Percentiles rank a stretch among this genome's conserved stretches.
Evolutionary conservation across 2,888 invertebrate genomes (phyloP).

Genomic region (Rhaphigaster nebulosa): DNA sequence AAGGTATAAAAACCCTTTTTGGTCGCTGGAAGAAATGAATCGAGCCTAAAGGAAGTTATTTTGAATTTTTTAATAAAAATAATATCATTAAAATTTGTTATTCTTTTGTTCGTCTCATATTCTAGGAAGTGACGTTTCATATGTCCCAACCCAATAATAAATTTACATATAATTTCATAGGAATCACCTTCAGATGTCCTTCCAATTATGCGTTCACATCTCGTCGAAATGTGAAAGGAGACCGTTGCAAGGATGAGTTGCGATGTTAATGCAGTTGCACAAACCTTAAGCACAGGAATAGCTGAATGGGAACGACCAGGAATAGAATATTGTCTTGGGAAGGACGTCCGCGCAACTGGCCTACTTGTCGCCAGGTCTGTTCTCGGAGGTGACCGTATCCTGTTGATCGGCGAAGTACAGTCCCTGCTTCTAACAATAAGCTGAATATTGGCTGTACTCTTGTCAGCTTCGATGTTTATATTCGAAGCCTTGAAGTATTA

Average conservation of each 20-base stretch:
- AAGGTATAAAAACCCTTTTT: no score
- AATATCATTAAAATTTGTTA: no score
- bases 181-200: background rate
- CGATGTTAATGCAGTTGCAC: background rate
- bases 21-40: no score
- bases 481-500: conserved; percentile 3
- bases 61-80: no score
- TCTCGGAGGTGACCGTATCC: background rate
- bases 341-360: conserved; percentile 6
- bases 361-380: background rate
- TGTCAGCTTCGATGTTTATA: background rate
- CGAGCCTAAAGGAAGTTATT: no score
- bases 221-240: background rate
- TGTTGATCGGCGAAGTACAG: background rate
- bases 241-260: background rate
- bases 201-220: background rate
- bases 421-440: background rate
- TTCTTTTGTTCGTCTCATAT: no score
- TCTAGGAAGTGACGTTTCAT: no score
- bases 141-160: no score
- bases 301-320: conserved; percentile 15
- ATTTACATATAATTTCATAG: background rate
- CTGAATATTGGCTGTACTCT: background rate
- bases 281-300: background rate
- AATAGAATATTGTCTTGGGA: conserved; percentile 31